Evolutionary conservation across 1,140 invertebrate genomes (phyloP), one percentile per base, ranked within the genome.

Genomic region (Lucilia sericata): DNA sequence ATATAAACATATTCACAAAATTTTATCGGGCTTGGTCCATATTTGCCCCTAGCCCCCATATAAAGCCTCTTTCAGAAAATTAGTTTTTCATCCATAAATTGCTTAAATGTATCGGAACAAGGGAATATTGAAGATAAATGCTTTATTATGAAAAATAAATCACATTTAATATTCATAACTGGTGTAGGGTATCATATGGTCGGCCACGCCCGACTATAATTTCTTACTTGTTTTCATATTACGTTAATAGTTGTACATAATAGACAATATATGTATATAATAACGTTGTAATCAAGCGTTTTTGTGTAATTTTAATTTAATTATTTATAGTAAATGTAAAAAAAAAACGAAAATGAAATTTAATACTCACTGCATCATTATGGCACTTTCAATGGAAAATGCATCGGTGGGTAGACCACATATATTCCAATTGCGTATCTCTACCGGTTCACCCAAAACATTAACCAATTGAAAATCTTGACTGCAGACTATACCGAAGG

Each of bases 371-470:
- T 93, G 94, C 80, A 96, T 95, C 88, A 99, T 98, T 86, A 99
- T 97, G 80, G 95, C 97, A 90, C 98, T 99, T 86, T 99, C 97
- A 81, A 98, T 93, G 21, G 97, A 98, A 91, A 98, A 99, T 30
- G 94, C 93, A 90, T 99, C 98, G 25, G 94, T 95, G 0, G 98
- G 97, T 70, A 99, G 89, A 0, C 97, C 97, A 86, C 94, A 94
- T 81, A 98, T 98, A 87, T 97, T 98, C 98, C 98, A 99, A 74
- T 96, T 94, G 88, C 96, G 94, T 83, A 97, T 96, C 80, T 94
- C 92, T n/a, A 99, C 96, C 2, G 96, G 94, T 88, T 98, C 95
- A 3, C 97, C 97, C 0, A 99, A 92, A 25, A 95, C 93, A 17
- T 94, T 93, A 93, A 95, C 34, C 97, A 91, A 85, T 89, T 95